Evolutionary conservation across 2,113 vertebrate genomes (phyloP).

Genomic region (Xenopus borealis): DNA sequence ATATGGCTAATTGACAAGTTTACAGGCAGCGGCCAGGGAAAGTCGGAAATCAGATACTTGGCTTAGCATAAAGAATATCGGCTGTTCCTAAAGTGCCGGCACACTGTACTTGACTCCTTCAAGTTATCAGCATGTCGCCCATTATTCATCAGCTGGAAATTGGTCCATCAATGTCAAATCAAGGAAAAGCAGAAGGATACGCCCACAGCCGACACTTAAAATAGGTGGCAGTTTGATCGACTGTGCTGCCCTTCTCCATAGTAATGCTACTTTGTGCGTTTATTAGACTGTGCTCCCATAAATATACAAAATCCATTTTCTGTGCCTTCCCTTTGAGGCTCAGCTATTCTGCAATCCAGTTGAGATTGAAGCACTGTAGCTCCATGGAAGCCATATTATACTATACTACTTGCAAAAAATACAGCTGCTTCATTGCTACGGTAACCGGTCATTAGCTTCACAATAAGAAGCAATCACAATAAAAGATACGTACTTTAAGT

Average conservation of each 20-base stretch:
- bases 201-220: slow-evolving; percentile 62
- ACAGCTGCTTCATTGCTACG: slow-evolving; percentile 8
- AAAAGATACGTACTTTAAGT: too few species aligned
- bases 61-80: slow-evolving; percentile 74
- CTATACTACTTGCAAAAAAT: neutral
- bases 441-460: slow-evolving; percentile 14
- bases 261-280: slow-evolving; percentile 26
- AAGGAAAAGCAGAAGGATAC: slow-evolving; percentile 73
- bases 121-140: slow-evolving; percentile 87
- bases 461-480: neutral
- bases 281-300: slow-evolving; percentile 16
- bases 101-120: slow-evolving; percentile 80
- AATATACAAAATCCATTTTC: slow-evolving; percentile 17
- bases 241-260: slow-evolving; percentile 65
- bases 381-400: neutral
- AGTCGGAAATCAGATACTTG: slow-evolving; percentile 75
- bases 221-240: slow-evolving; percentile 72
- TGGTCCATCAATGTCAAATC: slow-evolving; percentile 87
- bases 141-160: slow-evolving; percentile 93
- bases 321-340: slow-evolving; percentile 14
- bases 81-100: slow-evolving; percentile 74
- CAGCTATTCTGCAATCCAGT: slow-evolving; percentile 4
- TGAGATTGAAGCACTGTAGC: neutral
- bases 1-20: slow-evolving; percentile 90
- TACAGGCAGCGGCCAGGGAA: slow-evolving; percentile 73